Base-by-base conservation (phyloP, 1,140 invertebrate species). In the Orussus abietinus region DNA sequence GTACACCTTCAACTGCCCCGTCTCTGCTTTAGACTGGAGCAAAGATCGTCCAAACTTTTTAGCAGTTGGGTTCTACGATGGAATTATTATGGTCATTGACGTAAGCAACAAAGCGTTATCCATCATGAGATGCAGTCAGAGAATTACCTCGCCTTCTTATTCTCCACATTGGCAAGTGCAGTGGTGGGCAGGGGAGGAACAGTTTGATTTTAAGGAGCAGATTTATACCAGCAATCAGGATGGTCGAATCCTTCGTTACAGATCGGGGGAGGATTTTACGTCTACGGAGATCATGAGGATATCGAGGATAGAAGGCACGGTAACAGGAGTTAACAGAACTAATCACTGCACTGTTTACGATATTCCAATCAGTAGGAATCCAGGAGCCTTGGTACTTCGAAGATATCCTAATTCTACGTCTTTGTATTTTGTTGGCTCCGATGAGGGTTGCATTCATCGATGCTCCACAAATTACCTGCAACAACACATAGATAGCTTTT, bases 401-500 rank as follows among this genome's bases (percentile, higher is more conserved):
- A 80, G 81, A 55, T 83, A 91, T 66, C 83, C 83, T 0, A 62
- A 62, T 0, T 66, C 81, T 13, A 71, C 73, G 3, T 79, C 80
- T 40, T 65, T 88, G 15, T 92, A 90, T 63, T 78, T 86, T 10
- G 80, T 92, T 0, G 87, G 88, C 0, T 90, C 89, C 0, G 85
- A 88, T 38, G 88, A 92, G 56, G 91, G 91, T 1, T 84, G 80
- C 48, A 77, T 93, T 11, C 83, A 90, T 62, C 82, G 80, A 36
- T 89, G 84, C 55, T 87, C 86, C 0, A 80, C 71, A 2, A 80
- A 78, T 49, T 77, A 81, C 53, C 59, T 80, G 4, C 77, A 80
- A 48, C 79, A 82, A 47, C 79, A 86, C 42, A 78, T 88, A 17
- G 80, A 81, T 19, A 81, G 84, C 0, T 85, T 84, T 38, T 65